Evolutionary conservation across 2,888 invertebrate genomes (phyloP).

Genomic region (Lypha dubia): DNA sequence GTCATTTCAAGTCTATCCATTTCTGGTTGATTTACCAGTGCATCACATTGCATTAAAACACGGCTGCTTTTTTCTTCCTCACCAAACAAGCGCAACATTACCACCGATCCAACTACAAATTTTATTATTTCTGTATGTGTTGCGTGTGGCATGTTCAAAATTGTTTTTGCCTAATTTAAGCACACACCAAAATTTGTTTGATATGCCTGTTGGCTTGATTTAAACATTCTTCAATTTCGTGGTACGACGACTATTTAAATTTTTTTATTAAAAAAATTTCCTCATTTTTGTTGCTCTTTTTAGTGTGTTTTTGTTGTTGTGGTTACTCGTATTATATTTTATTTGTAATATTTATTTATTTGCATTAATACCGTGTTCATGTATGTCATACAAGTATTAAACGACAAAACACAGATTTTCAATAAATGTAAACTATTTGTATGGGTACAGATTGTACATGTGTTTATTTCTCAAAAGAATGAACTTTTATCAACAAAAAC

Average conservation of each 20-base stretch:
- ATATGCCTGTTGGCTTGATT: slow-evolving; percentile 64
- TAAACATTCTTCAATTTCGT: slow-evolving; percentile 66
- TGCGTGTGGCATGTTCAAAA: slow-evolving; percentile 42
- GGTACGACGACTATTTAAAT: slow-evolving; percentile 72
- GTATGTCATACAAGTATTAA: slow-evolving; percentile 72
- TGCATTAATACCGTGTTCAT: slow-evolving; percentile 70
- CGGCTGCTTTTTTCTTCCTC: not conserved
- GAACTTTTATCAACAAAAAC: not conserved
- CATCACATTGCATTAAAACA: not conserved
- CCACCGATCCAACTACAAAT: not conserved
- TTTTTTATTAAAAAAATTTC: slow-evolving; percentile 36
- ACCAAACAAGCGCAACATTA: not conserved
- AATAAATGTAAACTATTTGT: slow-evolving; percentile 72
- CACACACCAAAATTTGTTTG: slow-evolving; percentile 54
- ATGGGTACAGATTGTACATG: slow-evolving; percentile 58
- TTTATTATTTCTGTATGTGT: slow-evolving; percentile 24
- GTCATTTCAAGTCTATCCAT: too few species aligned
- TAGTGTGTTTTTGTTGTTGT: slow-evolving; percentile 27
- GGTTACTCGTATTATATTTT: slow-evolving; percentile 52
- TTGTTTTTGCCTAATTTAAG: slow-evolving; percentile 53
- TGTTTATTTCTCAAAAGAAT: slow-evolving; percentile 34
- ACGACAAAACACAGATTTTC: slow-evolving; percentile 70
- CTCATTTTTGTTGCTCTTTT: not conserved
- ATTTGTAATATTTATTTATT: slow-evolving; percentile 63
- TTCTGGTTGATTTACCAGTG: too few species aligned